Conservation (phyloP, 2,888 invertebrate species). For the Drosophila diplacantha region DNA sequence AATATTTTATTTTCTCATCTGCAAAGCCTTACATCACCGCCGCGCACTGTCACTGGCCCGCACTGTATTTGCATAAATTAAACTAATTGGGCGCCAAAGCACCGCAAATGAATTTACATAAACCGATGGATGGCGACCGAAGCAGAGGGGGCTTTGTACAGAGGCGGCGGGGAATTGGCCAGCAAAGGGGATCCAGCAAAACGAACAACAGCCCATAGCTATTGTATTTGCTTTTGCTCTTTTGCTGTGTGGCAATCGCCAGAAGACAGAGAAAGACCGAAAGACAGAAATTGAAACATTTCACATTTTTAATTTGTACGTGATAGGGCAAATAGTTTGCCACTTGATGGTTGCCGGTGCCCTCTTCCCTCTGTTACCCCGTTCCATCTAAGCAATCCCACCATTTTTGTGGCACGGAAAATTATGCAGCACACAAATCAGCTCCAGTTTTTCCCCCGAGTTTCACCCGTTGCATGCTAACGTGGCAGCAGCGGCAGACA, state of each 20-base stretch:
- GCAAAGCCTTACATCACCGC: constrained; percentile 21
- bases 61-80: constrained; percentile 44
- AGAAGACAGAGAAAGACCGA: constrained; percentile 4
- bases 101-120: constrained; percentile 41
- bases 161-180: neutral
- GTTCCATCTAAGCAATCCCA: neutral
- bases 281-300: constrained; percentile 70
- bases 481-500: constrained; percentile 60
- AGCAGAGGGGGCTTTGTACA: constrained; percentile 2
- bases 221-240: constrained; percentile 4
- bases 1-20: neutral
- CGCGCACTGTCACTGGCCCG: constrained; percentile 26
- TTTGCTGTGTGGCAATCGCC: constrained; percentile 19
- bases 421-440: constrained; percentile 61
- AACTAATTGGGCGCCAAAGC: constrained; percentile 47
- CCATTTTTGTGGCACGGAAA: constrained; percentile 50
- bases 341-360: constrained; percentile 52
- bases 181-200: constrained; percentile 14
- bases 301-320: constrained; percentile 75
- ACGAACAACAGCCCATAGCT: constrained; percentile 17
- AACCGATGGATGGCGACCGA: constrained; percentile 27
- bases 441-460: constrained; percentile 41
- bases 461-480: constrained; percentile 55
- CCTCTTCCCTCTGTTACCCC: neutral
- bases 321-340: constrained; percentile 73